Conservation (phyloP, 2,797 vertebrate genomes). For the Rhadinocentrus ornatus region DNA sequence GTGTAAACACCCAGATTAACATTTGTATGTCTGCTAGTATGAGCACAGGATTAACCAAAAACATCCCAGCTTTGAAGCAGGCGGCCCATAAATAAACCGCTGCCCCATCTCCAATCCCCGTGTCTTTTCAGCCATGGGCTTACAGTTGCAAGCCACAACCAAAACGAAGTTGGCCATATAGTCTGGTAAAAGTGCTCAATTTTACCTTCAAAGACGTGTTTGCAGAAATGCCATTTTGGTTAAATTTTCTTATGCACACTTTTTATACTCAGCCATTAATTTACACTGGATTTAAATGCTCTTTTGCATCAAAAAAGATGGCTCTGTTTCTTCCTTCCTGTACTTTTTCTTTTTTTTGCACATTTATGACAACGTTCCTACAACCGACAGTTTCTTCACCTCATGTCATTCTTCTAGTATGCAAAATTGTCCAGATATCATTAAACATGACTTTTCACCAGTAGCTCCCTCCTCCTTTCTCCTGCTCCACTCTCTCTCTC, state of each 20-base stretch:
- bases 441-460: slow-evolving; percentile 71
- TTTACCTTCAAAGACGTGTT: slow-evolving; percentile 34
- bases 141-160: slow-evolving; percentile 40
- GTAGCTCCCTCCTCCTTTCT: slow-evolving; percentile 55
- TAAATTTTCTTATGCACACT: slow-evolving; percentile 1
- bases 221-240: slow-evolving; percentile 3
- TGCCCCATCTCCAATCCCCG: slow-evolving; percentile 63
- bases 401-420: slow-evolving; percentile 39
- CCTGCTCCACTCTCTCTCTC: slow-evolving; percentile 35
- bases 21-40: slow-evolving; percentile 64
- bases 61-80: slow-evolving; percentile 65
- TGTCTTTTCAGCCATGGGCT: slow-evolving; percentile 56
- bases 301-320: background rate
- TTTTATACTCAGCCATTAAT: slow-evolving; percentile 4
- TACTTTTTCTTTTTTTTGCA: too few species aligned
- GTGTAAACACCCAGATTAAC: slow-evolving; percentile 68
- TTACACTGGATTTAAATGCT: background rate
- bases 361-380: slow-evolving; percentile 17
- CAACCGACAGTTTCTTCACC: slow-evolving; percentile 14
- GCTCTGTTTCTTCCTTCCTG: background rate
- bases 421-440: slow-evolving; percentile 66
- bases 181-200: slow-evolving; percentile 33
- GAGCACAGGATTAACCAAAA: slow-evolving; percentile 69
- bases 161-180: slow-evolving; percentile 36
- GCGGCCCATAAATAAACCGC: slow-evolving; percentile 65